phyloP scores from a whole-genome alignment of 2,888 invertebrate species.

The Ennomos erosarius region DNA sequence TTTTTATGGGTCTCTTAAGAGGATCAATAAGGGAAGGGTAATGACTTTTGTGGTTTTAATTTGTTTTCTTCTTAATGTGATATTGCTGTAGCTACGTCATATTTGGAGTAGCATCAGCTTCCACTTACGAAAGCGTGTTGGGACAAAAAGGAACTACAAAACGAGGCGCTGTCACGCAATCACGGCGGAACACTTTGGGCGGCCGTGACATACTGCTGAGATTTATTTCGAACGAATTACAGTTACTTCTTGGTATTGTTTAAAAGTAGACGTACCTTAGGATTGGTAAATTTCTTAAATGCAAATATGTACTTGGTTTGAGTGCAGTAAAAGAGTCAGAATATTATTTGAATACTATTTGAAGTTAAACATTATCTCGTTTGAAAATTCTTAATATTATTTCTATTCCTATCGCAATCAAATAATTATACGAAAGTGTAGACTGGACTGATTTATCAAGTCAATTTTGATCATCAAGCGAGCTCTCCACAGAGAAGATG shows the following conservation, averaged over 20 bases:
- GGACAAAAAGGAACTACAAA: conserved; percentile 39
- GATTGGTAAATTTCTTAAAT: too few species aligned
- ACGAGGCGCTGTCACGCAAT: conserved; percentile 48
- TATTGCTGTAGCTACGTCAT: conserved; percentile 39
- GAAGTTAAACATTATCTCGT: too few species aligned
- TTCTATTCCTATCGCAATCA: too few species aligned
- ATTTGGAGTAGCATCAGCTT: conserved; percentile 43
- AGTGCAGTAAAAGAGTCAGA: too few species aligned
- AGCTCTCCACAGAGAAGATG: neutral
- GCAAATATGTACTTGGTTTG: too few species aligned
- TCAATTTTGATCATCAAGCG: neutral
- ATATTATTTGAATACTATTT: too few species aligned
- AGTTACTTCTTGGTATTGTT: too few species aligned
- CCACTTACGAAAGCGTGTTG: conserved; percentile 45
- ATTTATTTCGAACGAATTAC: too few species aligned
- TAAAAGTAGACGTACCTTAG: too few species aligned
- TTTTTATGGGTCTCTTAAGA: conserved; percentile 42
- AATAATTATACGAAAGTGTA: neutral
- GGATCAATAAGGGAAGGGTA: conserved; percentile 36
- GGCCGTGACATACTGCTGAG: conserved; percentile 34
- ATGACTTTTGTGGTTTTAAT: conserved; percentile 35
- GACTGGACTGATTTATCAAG: neutral
- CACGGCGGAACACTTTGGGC: conserved; percentile 37
- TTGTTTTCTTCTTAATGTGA: conserved; percentile 42
- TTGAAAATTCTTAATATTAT: too few species aligned